These are phyloP conservation scores for Hylaeus volcanicus DNA, from an alignment of 1,140 invertebrate species.

Conservation along the genomic window DNA sequence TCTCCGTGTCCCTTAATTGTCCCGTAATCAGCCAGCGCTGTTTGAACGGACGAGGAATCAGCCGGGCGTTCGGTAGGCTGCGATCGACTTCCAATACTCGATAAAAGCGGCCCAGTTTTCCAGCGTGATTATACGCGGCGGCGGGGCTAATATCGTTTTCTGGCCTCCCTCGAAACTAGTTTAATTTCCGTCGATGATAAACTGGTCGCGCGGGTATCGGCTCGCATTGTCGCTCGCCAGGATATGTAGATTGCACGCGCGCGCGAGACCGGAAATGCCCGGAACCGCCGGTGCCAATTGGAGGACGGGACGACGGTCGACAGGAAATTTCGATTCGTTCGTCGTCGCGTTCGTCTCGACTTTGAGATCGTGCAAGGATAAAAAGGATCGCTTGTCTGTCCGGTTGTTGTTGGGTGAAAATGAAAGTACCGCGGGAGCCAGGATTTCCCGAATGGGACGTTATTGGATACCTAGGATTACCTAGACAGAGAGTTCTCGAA, in stretches of 20 bases:
- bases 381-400: no score
- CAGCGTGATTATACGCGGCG: constrained; percentile 3
- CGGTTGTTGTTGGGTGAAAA: no score
- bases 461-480: no score
- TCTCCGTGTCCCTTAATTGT: neutral
- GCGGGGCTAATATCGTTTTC: constrained; percentile 37
- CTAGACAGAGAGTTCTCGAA: no score
- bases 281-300: neutral
- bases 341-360: no score
- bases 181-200: constrained; percentile 50
- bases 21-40: neutral
- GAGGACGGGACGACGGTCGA: neutral
- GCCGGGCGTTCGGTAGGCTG: neutral
- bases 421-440: no score
- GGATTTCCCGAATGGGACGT: no score
- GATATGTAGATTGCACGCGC: constrained; percentile 4
- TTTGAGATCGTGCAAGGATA: no score
- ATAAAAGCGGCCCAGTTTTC: constrained; percentile 50
- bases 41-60: neutral
- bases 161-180: constrained; percentile 22
- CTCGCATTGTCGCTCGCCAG: constrained; percentile 18
- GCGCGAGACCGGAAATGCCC: neutral
- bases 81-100: constrained; percentile 1
- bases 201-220: constrained; percentile 6
- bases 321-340: neutral